Evolutionary conservation across 2,888 invertebrate genomes (phyloP).

Genomic region (Antheraea yamamai): DNA sequence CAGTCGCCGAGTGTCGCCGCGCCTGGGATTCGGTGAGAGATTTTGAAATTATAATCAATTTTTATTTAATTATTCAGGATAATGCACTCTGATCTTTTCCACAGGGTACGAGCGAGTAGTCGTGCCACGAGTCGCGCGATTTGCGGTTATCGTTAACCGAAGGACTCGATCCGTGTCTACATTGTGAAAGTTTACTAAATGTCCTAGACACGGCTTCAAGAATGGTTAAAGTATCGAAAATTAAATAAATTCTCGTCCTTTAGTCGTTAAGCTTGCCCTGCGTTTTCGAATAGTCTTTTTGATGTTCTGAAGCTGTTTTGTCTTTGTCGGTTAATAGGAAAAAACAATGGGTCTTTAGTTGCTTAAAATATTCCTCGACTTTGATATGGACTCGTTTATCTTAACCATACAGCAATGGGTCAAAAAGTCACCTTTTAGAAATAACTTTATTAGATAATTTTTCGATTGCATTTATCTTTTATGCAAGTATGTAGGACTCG

Average conservation of each 20-base stretch:
- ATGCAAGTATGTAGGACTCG: too few relatives aligned
- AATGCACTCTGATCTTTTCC: constrained; percentile 74
- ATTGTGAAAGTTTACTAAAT: constrained; percentile 10
- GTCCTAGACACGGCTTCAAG: constrained; percentile 42
- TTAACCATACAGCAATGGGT: too few relatives aligned
- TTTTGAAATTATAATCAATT: constrained; percentile 31
- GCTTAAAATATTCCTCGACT: too few relatives aligned
- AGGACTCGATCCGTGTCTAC: constrained; percentile 10
- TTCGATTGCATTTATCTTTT: too few relatives aligned
- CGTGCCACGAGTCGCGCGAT: not conserved
- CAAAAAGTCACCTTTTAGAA: too few relatives aligned
- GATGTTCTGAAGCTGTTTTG: constrained; percentile 29
- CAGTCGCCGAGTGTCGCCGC: constrained; percentile 16
- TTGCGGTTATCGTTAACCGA: not conserved
- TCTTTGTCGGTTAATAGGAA: not conserved
- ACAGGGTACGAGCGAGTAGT: constrained; percentile 33
- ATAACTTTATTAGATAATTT: too few relatives aligned
- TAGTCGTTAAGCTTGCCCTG: constrained; percentile 45
- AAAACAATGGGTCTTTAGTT: not conserved
- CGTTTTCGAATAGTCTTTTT: constrained; percentile 41
- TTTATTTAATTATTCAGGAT: constrained; percentile 52
- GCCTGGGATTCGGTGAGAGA: constrained; percentile 49
- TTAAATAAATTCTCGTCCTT: constrained; percentile 37
- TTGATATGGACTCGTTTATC: too few relatives aligned
- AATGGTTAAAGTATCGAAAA: constrained; percentile 64